Evolutionary conservation across 1,140 invertebrate genomes (phyloP).

Genomic region (Lutraria rhynchaena): DNA sequence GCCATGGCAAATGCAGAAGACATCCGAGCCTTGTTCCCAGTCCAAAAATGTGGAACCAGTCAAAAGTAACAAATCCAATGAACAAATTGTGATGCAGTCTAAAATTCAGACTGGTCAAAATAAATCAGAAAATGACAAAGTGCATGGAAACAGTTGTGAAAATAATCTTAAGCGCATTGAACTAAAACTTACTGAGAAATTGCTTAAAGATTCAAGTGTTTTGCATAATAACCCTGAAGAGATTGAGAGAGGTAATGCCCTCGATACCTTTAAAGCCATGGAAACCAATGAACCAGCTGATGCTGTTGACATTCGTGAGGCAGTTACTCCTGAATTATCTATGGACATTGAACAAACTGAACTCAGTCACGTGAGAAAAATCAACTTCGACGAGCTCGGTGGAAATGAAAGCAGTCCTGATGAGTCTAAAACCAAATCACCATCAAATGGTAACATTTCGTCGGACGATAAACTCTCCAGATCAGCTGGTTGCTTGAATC

Average conservation of each 20-base stretch:
- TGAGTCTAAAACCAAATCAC: not conserved
- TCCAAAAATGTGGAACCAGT: not conserved
- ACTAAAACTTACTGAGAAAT: not conserved
- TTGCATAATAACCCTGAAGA: not conserved
- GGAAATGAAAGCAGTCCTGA: not conserved
- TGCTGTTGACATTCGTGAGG: not conserved
- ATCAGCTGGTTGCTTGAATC: slow-evolving; percentile 28
- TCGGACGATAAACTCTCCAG: slow-evolving; percentile 35
- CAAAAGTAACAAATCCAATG: not conserved
- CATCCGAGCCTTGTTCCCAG: not conserved
- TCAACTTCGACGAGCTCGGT: slow-evolving; percentile 39
- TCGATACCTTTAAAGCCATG: not conserved
- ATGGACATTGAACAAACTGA: slow-evolving; percentile 41
- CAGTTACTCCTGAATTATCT: slow-evolving; percentile 21
- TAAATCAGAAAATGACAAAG: too few relatives aligned
- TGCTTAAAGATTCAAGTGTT: not conserved
- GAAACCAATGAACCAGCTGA: slow-evolving; percentile 6
- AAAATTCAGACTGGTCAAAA: too few relatives aligned
- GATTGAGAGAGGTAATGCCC: not conserved
- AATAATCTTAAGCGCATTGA: not conserved
- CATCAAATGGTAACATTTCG: not conserved
- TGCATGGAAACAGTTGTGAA: not conserved
- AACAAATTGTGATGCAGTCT: not conserved
- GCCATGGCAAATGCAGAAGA: slow-evolving; percentile 20
- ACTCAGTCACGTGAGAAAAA: slow-evolving; percentile 38